Percentiles rank a stretch among this genome's conserved stretches.
Evolutionary conservation across 2,888 invertebrate genomes (phyloP).

Genomic region (Melinaea menophilus): DNA sequence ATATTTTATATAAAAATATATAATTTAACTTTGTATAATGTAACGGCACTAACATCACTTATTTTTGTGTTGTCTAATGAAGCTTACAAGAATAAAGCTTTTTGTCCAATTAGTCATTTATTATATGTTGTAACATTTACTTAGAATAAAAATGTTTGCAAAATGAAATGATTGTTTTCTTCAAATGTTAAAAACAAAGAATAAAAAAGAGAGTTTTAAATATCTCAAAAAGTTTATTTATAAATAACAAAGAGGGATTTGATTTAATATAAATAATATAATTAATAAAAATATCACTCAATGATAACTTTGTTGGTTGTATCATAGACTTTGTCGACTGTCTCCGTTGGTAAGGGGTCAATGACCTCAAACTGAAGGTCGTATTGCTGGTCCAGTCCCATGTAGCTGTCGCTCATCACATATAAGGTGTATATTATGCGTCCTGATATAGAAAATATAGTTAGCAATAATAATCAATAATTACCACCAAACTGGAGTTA

Average conservation of each 20-base stretch:
- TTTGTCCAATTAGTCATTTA: too few relatives aligned
- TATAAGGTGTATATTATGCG: constrained; percentile 88
- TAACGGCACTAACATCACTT: too few relatives aligned
- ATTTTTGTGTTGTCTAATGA: too few relatives aligned
- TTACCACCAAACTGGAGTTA: background rate
- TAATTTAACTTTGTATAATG: too few relatives aligned
- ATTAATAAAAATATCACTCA: constrained; percentile 43
- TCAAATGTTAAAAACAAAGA: too few relatives aligned
- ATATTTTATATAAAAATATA: too few relatives aligned
- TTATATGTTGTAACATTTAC: too few relatives aligned
- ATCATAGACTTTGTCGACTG: constrained; percentile 53
- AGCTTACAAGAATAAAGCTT: too few relatives aligned
- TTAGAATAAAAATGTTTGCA: too few relatives aligned
- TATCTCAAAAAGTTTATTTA: background rate
- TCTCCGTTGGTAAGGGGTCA: constrained; percentile 59
- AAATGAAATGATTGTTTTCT: too few relatives aligned
- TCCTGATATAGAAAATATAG: constrained; percentile 69
- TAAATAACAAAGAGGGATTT: constrained; percentile 6
- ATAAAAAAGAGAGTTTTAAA: background rate
- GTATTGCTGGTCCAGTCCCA: constrained; percentile 96
- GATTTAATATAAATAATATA: constrained; percentile 9
- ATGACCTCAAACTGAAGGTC: constrained; percentile 76
- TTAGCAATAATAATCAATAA: background rate
- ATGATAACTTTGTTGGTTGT: constrained; percentile 56
- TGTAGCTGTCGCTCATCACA: constrained; percentile 93